phyloP scores from a whole-genome alignment of 2,797 vertebrate species.

The Meriones psammophilus region DNA sequence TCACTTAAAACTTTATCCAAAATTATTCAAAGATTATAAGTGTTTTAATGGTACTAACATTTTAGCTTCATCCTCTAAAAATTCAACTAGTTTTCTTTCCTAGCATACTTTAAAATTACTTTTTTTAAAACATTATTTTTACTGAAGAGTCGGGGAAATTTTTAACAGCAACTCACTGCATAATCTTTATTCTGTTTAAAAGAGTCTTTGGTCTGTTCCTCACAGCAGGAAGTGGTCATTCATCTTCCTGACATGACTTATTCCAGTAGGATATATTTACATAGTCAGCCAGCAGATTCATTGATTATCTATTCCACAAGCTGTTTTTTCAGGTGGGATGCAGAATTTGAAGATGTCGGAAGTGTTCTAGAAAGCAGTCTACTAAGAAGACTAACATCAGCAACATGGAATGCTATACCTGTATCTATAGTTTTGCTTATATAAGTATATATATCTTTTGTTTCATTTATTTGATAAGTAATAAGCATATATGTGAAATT shows the following conservation, averaged over 20 bases:
- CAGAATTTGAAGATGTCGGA: neutral
- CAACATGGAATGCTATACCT: neutral
- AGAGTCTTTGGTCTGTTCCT: neutral
- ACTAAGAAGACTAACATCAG: neutral
- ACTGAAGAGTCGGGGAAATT: conserved; percentile 18
- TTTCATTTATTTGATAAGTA: conserved; percentile 31
- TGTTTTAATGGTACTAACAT: conserved; percentile 11
- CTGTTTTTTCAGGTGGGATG: neutral
- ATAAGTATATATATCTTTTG: conserved; percentile 35
- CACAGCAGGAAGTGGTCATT: neutral
- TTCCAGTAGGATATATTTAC: conserved; percentile 10
- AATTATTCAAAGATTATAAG: conserved; percentile 50
- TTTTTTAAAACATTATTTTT: neutral
- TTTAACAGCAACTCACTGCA: neutral
- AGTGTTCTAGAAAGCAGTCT: conserved; percentile 7
- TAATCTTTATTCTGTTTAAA: conserved; percentile 42
- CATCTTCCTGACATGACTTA: conserved; percentile 51
- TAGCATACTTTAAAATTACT: conserved; percentile 10
- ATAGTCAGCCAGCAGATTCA: conserved; percentile 36
- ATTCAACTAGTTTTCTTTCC: neutral
- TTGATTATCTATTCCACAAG: conserved; percentile 27
- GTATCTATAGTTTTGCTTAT: neutral
- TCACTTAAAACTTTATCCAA: conserved; percentile 56
- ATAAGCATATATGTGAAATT: neutral
- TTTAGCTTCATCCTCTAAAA: conserved; percentile 16